Evolutionary conservation across 2,113 vertebrate species (phyloP).

Genomic region (Trichomycterus rosablanca): DNA sequence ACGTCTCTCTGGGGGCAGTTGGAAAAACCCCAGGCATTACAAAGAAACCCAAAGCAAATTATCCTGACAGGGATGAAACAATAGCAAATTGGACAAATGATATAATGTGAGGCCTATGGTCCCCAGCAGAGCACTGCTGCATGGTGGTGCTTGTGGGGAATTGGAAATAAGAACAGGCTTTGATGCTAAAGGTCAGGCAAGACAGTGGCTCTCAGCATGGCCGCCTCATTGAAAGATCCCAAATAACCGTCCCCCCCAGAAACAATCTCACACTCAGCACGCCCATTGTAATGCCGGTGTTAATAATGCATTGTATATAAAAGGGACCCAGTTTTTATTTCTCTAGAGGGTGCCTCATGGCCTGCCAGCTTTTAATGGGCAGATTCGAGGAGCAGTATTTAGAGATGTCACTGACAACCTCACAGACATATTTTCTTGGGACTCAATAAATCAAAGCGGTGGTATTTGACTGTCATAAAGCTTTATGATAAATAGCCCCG

Average conservation of each 20-base stretch:
- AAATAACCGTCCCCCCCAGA: slow-evolving; percentile 46
- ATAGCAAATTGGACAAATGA: slow-evolving; percentile 79
- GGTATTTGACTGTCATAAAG: slow-evolving; percentile 73
- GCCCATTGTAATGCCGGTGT: slow-evolving; percentile 64
- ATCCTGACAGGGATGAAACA: slow-evolving; percentile 77
- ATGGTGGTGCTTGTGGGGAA: slow-evolving; percentile 62
- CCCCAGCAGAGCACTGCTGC: slow-evolving; percentile 66
- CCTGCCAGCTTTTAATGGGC: slow-evolving; percentile 50
- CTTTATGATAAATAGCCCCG: slow-evolving; percentile 71
- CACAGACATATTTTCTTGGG: slow-evolving; percentile 50
- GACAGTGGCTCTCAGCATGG: slow-evolving; percentile 57
- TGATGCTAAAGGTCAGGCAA: slow-evolving; percentile 71
- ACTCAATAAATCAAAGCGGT: slow-evolving; percentile 74
- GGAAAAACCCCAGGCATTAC: slow-evolving; percentile 68
- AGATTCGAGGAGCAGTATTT: slow-evolving; percentile 56
- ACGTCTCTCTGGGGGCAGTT: slow-evolving; percentile 57
- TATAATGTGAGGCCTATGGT: slow-evolving; percentile 73
- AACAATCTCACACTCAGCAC: slow-evolving; percentile 53
- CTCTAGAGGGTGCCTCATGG: slow-evolving; percentile 50
- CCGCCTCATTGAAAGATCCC: slow-evolving; percentile 51
- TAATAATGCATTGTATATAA: slow-evolving; percentile 54
- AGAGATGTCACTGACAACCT: slow-evolving; percentile 46
- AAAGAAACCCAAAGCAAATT: slow-evolving; percentile 76
- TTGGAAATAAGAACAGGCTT: slow-evolving; percentile 72
- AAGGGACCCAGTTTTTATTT: slow-evolving; percentile 48